Conservation (phyloP, 2,113 vertebrate species). For the Phainopepla nitens region DNA sequence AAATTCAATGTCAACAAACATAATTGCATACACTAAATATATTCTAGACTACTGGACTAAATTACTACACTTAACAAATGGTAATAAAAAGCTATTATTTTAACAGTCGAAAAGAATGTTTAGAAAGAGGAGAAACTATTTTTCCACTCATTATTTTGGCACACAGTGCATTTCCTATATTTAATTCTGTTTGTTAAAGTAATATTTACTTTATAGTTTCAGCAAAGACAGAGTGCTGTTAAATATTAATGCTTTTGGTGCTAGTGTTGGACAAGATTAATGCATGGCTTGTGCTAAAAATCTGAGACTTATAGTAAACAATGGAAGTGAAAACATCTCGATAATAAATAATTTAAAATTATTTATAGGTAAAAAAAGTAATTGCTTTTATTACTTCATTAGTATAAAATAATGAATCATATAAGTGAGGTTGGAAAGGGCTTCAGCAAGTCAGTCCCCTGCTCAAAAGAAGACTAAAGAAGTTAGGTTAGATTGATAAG, state of each 20-base stretch:
- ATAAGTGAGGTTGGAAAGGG: background rate
- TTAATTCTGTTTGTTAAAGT: background rate
- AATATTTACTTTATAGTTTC: background rate
- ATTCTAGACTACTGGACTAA: background rate
- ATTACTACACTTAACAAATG: background rate
- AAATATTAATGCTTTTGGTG: background rate
- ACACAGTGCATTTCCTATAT: background rate
- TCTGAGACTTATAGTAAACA: background rate
- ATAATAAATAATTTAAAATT: background rate
- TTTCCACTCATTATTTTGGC: background rate
- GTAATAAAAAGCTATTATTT: background rate
- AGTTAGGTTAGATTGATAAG: background rate
- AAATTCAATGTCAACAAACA: background rate
- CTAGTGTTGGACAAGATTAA: background rate
- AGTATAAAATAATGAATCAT: background rate
- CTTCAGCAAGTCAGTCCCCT: background rate
- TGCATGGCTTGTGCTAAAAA: background rate
- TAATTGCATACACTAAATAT: background rate
- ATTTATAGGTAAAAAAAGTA: background rate
- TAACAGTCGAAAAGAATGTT: background rate
- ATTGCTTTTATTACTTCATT: background rate
- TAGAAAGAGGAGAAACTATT: background rate
- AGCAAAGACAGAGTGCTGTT: background rate
- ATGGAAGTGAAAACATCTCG: background rate
- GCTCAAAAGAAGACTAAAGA: background rate